A percentile compares a stretch with the other conserved stretches of the same genome.
Conservation (phyloP, 30 jellyfish, hydroid and myxozoan genomes). For the Aurelia aurita complex sp. Pacific region DNA sequence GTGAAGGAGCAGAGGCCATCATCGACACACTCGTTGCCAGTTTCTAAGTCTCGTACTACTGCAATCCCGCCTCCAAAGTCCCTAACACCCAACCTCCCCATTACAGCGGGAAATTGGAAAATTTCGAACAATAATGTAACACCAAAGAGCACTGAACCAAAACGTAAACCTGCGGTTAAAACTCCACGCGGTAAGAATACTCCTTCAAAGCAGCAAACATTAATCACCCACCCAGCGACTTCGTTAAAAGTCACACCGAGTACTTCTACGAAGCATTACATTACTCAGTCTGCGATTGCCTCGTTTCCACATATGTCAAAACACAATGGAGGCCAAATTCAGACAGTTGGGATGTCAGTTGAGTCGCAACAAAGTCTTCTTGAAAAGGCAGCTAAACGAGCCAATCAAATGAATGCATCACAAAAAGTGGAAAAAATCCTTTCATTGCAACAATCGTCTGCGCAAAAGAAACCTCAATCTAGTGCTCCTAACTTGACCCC, state of each 20-base stretch:
- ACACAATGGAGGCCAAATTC: not conserved
- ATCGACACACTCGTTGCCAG: slow-evolving; percentile 22
- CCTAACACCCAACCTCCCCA: not conserved
- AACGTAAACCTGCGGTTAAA: not conserved
- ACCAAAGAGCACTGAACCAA: not conserved
- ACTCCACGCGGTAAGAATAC: not conserved
- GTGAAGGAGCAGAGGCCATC: slow-evolving; percentile 30
- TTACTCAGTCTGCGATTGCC: slow-evolving; percentile 58
- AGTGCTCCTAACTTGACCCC: not conserved
- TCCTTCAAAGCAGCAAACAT: not conserved
- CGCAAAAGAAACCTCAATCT: not conserved
- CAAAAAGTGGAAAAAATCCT: not conserved
- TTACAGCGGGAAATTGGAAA: not conserved
- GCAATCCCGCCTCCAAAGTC: not conserved
- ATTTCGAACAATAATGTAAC: not conserved
- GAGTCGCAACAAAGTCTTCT: not conserved
- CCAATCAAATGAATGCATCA: not conserved
- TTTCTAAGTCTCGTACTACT: not conserved
- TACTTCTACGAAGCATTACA: slow-evolving; percentile 23
- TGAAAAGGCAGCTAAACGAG: slow-evolving; percentile 32
- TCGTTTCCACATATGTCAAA: slow-evolving; percentile 43
- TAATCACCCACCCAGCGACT: not conserved
- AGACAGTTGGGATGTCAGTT: not conserved
- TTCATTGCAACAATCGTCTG: not conserved
- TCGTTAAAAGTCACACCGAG: not conserved